A percentile compares a stretch with the other conserved stretches of the same genome.
Conservation (phyloP, 1,140 invertebrate species). For the Luehdorfia chinensis region DNA sequence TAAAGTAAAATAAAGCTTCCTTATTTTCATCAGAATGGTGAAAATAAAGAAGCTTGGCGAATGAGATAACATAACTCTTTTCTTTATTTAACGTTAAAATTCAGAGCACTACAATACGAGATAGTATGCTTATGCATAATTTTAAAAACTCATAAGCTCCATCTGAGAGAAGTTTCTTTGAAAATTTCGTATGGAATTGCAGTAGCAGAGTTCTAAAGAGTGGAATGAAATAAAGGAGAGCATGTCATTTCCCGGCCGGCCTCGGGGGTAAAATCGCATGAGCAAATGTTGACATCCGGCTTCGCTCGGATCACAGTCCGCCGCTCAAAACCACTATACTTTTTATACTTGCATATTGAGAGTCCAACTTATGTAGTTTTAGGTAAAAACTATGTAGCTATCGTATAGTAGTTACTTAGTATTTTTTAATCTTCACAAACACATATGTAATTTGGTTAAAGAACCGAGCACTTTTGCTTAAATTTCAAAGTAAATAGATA, state of each 20-base stretch:
- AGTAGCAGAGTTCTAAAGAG: conserved; percentile 33
- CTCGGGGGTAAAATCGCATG: conserved; percentile 45
- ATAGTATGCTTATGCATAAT: conserved; percentile 17
- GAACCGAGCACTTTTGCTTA: too few relatives aligned
- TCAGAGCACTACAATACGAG: conserved; percentile 4
- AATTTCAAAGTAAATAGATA: too few relatives aligned
- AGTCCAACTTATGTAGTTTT: conserved; percentile 1
- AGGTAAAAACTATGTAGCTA: not conserved
- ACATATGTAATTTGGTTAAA: too few relatives aligned
- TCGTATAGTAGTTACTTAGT: too few relatives aligned
- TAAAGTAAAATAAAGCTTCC: conserved; percentile 11
- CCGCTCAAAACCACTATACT: conserved; percentile 3
- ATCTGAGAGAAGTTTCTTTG: conserved; percentile 33
- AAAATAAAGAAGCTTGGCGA: conserved; percentile 10
- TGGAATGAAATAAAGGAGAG: conserved; percentile 41
- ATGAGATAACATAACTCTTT: conserved; percentile 9
- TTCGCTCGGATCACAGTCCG: conserved; percentile 29
- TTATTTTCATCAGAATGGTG: too few relatives aligned
- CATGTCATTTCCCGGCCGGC: conserved; percentile 55
- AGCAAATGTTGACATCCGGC: conserved; percentile 63
- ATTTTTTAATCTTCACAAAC: too few relatives aligned
- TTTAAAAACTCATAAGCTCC: conserved; percentile 27
- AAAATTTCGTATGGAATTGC: conserved; percentile 49
- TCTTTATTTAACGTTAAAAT: conserved; percentile 17
- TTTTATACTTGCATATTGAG: conserved; percentile 11